Evolutionary conservation across 2,797 vertebrate genomes (phyloP).

Genomic region (Melanotaenia parkinsoni): DNA sequence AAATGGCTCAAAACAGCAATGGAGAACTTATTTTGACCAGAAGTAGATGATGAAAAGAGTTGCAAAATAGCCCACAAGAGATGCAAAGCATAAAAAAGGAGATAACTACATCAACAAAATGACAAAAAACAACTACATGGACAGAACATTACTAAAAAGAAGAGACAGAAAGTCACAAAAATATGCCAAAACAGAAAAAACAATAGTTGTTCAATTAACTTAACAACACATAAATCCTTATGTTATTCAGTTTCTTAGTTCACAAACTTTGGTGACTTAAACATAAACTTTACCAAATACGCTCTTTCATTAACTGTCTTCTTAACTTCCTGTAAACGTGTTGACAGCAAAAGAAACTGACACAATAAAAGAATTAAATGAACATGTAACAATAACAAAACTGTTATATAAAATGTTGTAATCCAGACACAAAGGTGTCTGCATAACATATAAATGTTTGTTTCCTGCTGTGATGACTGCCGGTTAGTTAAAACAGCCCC

Average conservation of each 20-base stretch:
- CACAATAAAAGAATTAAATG: neutral
- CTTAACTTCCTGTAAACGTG: too few species aligned
- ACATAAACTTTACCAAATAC: too few species aligned
- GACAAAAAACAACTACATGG: neutral
- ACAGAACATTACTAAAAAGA: neutral
- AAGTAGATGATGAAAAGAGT: neutral
- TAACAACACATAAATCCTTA: neutral
- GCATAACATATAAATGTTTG: conserved; percentile 5
- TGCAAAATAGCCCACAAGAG: neutral
- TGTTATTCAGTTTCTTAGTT: neutral
- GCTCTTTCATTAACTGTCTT: too few species aligned
- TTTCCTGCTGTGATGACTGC: conserved; percentile 11
- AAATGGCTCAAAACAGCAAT: neutral
- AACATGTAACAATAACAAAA: neutral
- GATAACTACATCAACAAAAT: too few species aligned
- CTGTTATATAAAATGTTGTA: conserved; percentile 2
- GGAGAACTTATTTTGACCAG: neutral
- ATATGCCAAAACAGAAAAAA: neutral
- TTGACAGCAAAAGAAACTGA: neutral
- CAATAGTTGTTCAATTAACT: neutral
- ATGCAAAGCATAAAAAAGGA: too few species aligned
- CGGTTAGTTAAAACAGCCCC: conserved; percentile 19
- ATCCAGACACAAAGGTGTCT: neutral
- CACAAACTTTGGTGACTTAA: too few species aligned
- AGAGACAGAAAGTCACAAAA: neutral